Evolutionary conservation across 2,113 vertebrate species (phyloP).

Genomic region (Otolemur garnettii): DNA sequence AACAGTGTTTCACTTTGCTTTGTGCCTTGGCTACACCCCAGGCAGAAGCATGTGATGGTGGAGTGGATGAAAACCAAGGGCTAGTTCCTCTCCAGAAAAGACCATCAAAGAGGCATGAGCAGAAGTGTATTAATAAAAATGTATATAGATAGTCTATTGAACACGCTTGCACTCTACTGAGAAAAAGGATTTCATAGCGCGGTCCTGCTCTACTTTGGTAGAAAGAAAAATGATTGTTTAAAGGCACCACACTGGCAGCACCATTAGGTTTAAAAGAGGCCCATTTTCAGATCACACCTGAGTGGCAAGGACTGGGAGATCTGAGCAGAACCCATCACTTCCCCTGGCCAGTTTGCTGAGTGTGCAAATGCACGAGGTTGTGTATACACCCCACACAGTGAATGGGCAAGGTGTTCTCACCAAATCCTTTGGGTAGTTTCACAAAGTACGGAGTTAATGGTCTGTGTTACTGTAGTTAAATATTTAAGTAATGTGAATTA

Average conservation of each 20-base stretch:
- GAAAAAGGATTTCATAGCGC: not conserved
- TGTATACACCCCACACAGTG: accelerated
- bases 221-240: not conserved
- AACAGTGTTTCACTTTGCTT: not conserved
- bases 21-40: not conserved
- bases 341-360: not conserved
- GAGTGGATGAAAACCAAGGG: not conserved
- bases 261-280: not conserved
- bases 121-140: not conserved
- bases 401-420: not conserved
- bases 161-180: not conserved
- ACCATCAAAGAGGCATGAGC: not conserved
- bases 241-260: not conserved
- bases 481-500: not conserved
- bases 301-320: not conserved
- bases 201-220: not conserved
- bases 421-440: not conserved
- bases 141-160: not conserved
- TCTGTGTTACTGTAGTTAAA: not conserved
- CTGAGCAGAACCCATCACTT: not conserved
- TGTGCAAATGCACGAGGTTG: accelerated
- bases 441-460: not conserved
- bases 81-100: not conserved
- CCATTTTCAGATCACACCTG: not conserved
- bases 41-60: not conserved